Base-by-base conservation (phyloP, 2,797 vertebrate species). In the Argentina silus region DNA sequence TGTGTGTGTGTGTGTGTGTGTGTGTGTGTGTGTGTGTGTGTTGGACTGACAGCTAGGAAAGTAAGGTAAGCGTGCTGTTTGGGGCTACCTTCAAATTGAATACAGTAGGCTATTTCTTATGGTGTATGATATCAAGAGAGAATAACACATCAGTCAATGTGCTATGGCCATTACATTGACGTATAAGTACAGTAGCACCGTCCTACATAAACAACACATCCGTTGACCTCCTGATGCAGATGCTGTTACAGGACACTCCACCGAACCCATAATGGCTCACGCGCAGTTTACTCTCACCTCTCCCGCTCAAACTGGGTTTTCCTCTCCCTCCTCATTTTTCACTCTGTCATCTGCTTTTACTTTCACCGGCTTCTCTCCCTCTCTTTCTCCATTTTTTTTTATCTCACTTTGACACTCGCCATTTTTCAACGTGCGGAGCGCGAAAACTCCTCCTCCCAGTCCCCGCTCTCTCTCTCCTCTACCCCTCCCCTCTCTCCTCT, bases 271-370 rank as follows among this genome's bases (percentile, higher is more conserved):
- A 87, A 88, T 83, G 83, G 82, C 88, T 89, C 87, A 79, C 82
- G 84, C 72, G 66, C 44, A 80, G 83, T 89, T 89, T 83, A 81
- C 85, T 74, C 88, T 88, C 88, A 89, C 81, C 90, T 88, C 88
- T 90, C 86, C 73, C 73, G 80, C 86, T 92, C 88, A 93, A 90
- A 91, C 85, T 87, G 78, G 87, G 90, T 92, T 93, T 93, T 91
- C 82, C 79, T 89, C 77, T 82, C 85, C 66, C 59, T 64, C 77
- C 88, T 91, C 88, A 83, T 93, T 93, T 92, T 93, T 94, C 93
- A 92, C 87, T 75, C 81, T 93, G 92, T 93, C 92, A 92, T 84
- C 86, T 80, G 73, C 85, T 87, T 86, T 84, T 84, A 89, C 88
- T 89, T 88, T 91, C 90, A 87, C 81, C 81, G 76, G 63, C 81